Evolutionary conservation across 2,797 vertebrate species (phyloP), one percentile per base, ranked within the genome.

Genomic region (Intellagama lesueurii): DNA sequence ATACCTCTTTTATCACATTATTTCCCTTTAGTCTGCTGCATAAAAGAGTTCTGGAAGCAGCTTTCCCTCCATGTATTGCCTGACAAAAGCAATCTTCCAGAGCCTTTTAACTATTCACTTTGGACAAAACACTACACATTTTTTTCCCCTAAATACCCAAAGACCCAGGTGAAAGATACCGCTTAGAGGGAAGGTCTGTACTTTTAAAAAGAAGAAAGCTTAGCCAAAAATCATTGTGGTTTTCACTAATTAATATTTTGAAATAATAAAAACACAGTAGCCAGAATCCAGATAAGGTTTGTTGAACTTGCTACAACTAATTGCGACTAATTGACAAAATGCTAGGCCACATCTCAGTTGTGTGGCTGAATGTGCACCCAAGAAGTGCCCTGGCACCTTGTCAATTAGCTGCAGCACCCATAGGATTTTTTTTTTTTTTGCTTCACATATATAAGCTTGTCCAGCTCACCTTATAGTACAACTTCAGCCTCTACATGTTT

Each of bases 21-120:
- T 0, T 5, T 72, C 72, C 17, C 9, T 73, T 56, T 86, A 35
- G 7, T 80, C 49, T 30, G 26, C 35, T 60, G 32, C 52, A 44
- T 44, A 44, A 70, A 60, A 60, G 26, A n/a, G 24, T 17, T 24
- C 49, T 70, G 35, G 40, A 16, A 17, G 11, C 22, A 14, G 19
- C 17, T 32, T 30, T 72, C 17, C 52, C 30, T 4, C 32, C 3
- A 28, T 32, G 60, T 22, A 24, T 81, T 81, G 40, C 28, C 2
- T 72, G 26, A 5, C 47, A 78, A 66, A 88, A 5, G 76, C 79
- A 83, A 1, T 19, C 1, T n/a, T 26, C 30, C 8, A 86, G 19
- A 88, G 14, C 17, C 72, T 88, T 88, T 81, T 30, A 47, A 68
- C 5, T 30, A 82, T 56, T 86, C 22, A 0, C 4, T 92, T 90